Base-by-base conservation (phyloP, 2,888 invertebrate species). In the Drosophila robusta region DNA sequence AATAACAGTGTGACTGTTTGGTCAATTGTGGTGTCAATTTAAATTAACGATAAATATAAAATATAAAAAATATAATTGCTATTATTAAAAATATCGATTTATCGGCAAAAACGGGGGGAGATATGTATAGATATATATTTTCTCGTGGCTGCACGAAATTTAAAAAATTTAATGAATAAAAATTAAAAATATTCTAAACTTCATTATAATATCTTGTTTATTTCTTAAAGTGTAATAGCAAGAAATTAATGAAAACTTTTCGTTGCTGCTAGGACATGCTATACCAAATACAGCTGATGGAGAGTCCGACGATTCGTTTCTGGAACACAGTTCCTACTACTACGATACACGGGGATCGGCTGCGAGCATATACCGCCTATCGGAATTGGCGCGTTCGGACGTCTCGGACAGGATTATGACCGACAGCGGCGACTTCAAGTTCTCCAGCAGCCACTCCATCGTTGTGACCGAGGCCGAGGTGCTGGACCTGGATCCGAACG, bases 271-370 rank as follows among this genome's bases (percentile, higher is more conserved):
- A 70, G 70, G 70, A 49, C 22, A 9, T 8, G 9, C 36, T 8
- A 50, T 36, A 5, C 6, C 29, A 22, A 4, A 22, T 3, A 14
- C 26, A 1, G 41, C 41, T 0, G 61, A 46, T 0, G 44, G 47
- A 12, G 74, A 66, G 3, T 78, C 78, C 0, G 81, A 78, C 2
- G 81, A 78, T 0, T 64, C 78, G 1, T 29, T 57, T 0, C 44
- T 14, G 5, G 24, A 4, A 3, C 7, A 11, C 5, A 1, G 4
- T 11, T 1, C 2, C 8, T 0, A 0, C 6, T 3, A 16, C 4
- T 1, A 6, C 4, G 0, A 1, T 0, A 0, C n/a, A 4, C 6
- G 0, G 0, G 18, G 18, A 18, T 18, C 18, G 18, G 9, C 0
- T 0, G 3, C 39, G 16, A 3, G 4, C 3, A 0, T 1, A 1